A percentile compares a stretch with the other conserved stretches of the same genome.
Conservation (phyloP, 2,113 vertebrate species). For the Antechinus flavipes region DNA sequence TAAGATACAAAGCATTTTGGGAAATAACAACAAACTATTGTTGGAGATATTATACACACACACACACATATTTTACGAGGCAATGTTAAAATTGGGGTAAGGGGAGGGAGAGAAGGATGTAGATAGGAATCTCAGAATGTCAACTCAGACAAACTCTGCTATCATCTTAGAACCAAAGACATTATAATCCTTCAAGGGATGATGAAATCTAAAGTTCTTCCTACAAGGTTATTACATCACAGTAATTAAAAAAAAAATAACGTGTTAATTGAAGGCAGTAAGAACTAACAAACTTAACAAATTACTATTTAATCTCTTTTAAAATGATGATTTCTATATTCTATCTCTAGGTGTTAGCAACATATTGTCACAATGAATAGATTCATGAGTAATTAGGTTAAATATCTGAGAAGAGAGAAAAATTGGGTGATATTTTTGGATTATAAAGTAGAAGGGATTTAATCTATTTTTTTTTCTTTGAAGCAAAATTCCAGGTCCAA, state of each 20-base stretch:
- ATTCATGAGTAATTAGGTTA: not conserved
- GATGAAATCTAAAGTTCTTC: not conserved
- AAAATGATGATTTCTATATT: not conserved
- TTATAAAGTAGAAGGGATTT: not conserved
- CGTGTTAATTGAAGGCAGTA: not conserved
- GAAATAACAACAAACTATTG: not conserved
- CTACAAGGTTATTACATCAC: slow-evolving; percentile 7
- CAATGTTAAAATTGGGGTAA: not conserved
- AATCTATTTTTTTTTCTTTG: not conserved
- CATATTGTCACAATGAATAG: not conserved
- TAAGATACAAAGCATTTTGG: slow-evolving; percentile 18
- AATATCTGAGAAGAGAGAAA: not conserved
- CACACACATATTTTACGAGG: too few species aligned
- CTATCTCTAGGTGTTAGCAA: not conserved
- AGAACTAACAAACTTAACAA: not conserved
- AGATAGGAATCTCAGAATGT: slow-evolving; percentile 19
- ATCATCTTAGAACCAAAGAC: slow-evolving; percentile 3
- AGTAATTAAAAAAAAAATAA: slow-evolving; percentile 5
- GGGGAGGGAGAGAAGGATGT: not conserved
- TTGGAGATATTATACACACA: not conserved
- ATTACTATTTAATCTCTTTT: not conserved
- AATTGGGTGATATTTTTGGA: not conserved
- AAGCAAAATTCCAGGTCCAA: not conserved
- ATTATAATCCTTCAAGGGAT: not conserved
- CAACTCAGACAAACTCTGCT: not conserved